Evolutionary conservation across 2,113 vertebrate genomes (phyloP).

Genomic region (Recurvirostra avosetta): DNA sequence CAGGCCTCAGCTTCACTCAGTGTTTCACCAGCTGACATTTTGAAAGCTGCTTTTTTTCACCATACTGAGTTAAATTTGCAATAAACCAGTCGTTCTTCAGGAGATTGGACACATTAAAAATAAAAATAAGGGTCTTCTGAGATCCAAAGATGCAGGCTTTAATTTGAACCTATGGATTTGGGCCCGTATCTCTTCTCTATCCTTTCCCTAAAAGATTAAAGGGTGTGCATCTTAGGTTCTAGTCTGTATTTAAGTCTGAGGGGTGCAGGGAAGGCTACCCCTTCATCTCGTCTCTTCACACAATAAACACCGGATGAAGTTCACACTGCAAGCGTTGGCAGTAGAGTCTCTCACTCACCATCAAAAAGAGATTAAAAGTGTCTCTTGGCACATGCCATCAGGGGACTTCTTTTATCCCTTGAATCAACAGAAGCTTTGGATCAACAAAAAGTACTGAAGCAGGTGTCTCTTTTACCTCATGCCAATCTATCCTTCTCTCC

Average conservation of each 20-base stretch:
- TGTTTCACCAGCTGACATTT: background rate
- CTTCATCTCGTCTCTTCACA: background rate
- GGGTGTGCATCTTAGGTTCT: background rate
- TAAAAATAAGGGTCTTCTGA: background rate
- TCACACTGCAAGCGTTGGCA: background rate
- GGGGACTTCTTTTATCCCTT: constrained; percentile 28
- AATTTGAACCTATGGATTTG: background rate
- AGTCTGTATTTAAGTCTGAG: background rate
- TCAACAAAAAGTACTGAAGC: constrained; percentile 9
- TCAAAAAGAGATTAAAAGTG: constrained; percentile 42
- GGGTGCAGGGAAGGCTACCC: background rate
- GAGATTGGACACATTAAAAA: background rate
- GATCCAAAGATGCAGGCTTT: background rate
- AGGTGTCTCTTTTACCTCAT: constrained; percentile 25
- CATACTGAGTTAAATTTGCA: background rate
- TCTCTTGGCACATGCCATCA: constrained; percentile 21
- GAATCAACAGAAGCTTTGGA: constrained; percentile 45
- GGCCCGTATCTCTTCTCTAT: background rate
- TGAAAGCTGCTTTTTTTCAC: background rate
- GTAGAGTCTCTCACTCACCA: background rate
- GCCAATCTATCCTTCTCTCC: background rate
- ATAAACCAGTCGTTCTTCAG: background rate
- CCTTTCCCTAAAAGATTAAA: background rate
- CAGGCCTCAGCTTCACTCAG: background rate
- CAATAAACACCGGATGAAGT: constrained; percentile 18